Conservation (phyloP, 1,140 invertebrate species). For the Neuroterus valhalla region DNA sequence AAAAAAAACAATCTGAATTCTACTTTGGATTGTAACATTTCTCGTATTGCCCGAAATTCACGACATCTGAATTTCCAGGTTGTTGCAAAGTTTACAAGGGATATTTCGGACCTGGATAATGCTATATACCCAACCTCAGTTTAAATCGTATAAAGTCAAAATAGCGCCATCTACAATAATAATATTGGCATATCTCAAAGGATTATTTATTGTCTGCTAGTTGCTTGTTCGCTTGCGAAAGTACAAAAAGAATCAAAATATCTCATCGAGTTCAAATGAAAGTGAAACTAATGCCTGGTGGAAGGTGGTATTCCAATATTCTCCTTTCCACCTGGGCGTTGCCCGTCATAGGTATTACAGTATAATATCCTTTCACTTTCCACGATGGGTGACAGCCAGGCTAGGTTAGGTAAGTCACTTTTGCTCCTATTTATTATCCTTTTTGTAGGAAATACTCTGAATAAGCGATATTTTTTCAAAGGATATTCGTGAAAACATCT, state of each 20-base stretch:
- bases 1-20: too few relatives aligned
- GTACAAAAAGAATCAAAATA: constrained; percentile 47
- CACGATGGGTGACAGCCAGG: constrained; percentile 68
- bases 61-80: too few relatives aligned
- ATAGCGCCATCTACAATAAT: not conserved
- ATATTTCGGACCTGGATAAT: too few relatives aligned
- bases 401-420: constrained; percentile 70
- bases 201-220: not conserved
- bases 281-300: constrained; percentile 62
- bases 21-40: too few relatives aligned
- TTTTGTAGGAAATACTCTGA: not conserved
- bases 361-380: constrained; percentile 43
- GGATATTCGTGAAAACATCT: constrained; percentile 3
- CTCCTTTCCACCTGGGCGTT: constrained; percentile 62
- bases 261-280: constrained; percentile 59
- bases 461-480: not conserved
- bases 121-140: too few relatives aligned
- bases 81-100: too few relatives aligned
- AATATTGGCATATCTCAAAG: not conserved
- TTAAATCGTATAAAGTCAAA: too few relatives aligned
- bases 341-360: constrained; percentile 47
- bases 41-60: too few relatives aligned
- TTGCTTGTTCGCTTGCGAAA: constrained; percentile 9
- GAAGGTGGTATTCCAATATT: constrained; percentile 40
- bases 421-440: constrained; percentile 5